Evolutionary conservation across 2,113 vertebrate genomes (phyloP).

Genomic region (Panthera leo): DNA sequence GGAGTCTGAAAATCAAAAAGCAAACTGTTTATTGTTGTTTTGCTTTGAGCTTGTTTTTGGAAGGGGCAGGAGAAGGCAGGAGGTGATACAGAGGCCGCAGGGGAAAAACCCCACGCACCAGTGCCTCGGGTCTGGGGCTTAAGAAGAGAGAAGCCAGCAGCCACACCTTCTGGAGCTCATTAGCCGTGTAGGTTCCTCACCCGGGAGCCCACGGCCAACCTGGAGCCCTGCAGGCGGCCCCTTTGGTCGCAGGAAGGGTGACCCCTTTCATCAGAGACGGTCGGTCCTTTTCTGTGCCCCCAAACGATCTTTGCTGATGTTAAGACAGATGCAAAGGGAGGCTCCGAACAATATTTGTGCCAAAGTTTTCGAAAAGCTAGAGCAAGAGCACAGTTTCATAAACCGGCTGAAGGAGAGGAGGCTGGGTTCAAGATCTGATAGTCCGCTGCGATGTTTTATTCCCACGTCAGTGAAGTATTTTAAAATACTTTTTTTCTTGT

Average conservation of each 20-base stretch:
- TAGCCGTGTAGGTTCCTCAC: slow-evolving; percentile 30
- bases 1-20: neutral
- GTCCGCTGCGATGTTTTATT: neutral
- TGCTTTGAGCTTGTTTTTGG: neutral
- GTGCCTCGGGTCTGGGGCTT: neutral
- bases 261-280: neutral
- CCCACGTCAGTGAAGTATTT: neutral
- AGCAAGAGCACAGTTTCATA: neutral
- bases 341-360: neutral
- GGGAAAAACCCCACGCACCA: neutral
- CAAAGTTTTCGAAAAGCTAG: neutral
- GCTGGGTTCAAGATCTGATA: neutral
- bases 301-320: neutral
- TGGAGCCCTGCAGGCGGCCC: neutral
- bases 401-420: neutral
- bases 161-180: slow-evolving; percentile 38
- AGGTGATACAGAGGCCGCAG: neutral
- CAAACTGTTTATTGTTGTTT: slow-evolving; percentile 39
- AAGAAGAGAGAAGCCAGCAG: neutral
- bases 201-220: neutral
- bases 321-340: neutral
- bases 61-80: neutral
- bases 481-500: neutral
- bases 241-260: neutral
- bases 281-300: neutral